Conservation (phyloP, 2,888 invertebrate species). For the Calameuta pallipes region DNA sequence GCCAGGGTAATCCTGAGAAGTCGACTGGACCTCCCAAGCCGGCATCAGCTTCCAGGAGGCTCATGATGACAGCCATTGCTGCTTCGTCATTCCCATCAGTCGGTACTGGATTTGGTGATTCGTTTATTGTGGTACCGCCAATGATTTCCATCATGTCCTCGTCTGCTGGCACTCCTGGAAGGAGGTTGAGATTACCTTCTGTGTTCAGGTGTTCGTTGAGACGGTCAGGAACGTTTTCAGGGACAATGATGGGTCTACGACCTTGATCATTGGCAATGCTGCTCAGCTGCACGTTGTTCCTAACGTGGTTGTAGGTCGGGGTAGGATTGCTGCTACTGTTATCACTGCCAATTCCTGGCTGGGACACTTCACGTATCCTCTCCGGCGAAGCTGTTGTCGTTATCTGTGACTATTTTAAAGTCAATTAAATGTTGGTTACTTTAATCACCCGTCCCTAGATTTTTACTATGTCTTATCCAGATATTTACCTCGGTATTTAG, state of each 20-base stretch:
- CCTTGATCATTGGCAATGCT: slow-evolving; percentile 68
- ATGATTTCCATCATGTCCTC: slow-evolving; percentile 73
- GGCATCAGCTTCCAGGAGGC: slow-evolving; percentile 88
- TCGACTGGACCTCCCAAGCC: slow-evolving; percentile 90
- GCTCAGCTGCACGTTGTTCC: slow-evolving; percentile 68
- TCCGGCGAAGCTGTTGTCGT: slow-evolving; percentile 64
- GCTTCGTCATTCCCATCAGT: slow-evolving; percentile 88
- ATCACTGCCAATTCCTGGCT: slow-evolving; percentile 41
- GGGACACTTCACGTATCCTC: slow-evolving; percentile 36
- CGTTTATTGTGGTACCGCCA: slow-evolving; percentile 67
- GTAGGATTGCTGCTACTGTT: slow-evolving; percentile 43
- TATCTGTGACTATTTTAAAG: slow-evolving; percentile 59
- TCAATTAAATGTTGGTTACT: slow-evolving; percentile 10
- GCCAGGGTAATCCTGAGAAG: slow-evolving; percentile 88
- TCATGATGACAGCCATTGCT: slow-evolving; percentile 93
- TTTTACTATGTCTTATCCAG: slow-evolving; percentile 25
- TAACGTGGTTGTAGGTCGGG: slow-evolving; percentile 61
- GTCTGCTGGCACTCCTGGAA: slow-evolving; percentile 55
- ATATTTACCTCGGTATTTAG: slow-evolving; percentile 60
- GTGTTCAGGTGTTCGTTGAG: no score
- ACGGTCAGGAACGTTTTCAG: no score
- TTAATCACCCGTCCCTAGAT: slow-evolving; percentile 20
- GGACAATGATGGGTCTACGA: slow-evolving; percentile 33
- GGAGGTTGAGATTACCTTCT: neutral
- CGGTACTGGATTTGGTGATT: slow-evolving; percentile 66